Evolutionary conservation across 23 tunicate species (phyloP).

Genomic region (Trididemnum clinides): DNA sequence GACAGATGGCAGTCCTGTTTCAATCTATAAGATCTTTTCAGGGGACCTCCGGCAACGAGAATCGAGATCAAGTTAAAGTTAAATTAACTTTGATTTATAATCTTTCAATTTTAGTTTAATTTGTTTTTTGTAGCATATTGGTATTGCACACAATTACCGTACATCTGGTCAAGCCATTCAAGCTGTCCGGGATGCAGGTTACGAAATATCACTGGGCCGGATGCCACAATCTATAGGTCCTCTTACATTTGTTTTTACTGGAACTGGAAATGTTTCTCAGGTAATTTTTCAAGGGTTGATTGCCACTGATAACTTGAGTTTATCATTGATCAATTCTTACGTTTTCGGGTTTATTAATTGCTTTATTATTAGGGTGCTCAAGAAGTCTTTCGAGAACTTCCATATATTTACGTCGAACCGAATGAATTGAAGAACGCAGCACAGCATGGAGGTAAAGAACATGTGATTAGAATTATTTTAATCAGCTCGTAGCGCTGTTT

Average conservation of each 20-base stretch:
- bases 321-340: not conserved
- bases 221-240: conserved; percentile 94
- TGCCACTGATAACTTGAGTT: not conserved
- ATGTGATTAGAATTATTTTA: no score
- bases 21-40: no score
- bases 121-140: conserved; percentile 88
- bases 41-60: no score
- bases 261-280: conserved; percentile 96
- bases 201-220: conserved; percentile 87
- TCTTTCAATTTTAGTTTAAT: not conserved
- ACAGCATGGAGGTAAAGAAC: conserved; percentile 91
- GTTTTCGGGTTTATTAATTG: no score
- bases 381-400: conserved; percentile 89
- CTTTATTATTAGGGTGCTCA: conserved; percentile 93
- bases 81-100: no score
- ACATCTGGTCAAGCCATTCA: conserved; percentile 97
- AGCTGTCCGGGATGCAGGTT: conserved; percentile 95
- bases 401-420: conserved; percentile 85
- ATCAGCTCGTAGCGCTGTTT: not conserved
- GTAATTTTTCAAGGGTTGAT: conserved; percentile 15
- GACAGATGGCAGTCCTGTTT: no score
- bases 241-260: conserved; percentile 94
- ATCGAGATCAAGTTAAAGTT: no score
- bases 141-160: conserved; percentile 93
- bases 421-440: conserved; percentile 89